Evolutionary conservation across 2,113 vertebrate genomes (phyloP), one percentile per base, ranked within the genome.

Genomic region (Regulus satrapa): DNA sequence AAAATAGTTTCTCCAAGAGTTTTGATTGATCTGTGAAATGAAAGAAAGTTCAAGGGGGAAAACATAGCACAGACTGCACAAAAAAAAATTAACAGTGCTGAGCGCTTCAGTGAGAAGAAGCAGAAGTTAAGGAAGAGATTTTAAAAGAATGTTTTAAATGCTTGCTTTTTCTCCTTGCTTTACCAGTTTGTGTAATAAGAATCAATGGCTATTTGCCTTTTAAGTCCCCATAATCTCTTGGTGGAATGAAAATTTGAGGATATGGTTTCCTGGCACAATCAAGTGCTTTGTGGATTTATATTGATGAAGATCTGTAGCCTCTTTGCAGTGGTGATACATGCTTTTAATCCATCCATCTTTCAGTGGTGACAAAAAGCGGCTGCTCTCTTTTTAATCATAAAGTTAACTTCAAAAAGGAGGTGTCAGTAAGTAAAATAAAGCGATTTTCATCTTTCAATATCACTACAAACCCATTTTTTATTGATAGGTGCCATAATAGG

Each of bases 351-450:
- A 95, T 89, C 63, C 34, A 46, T 92, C 95, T 96, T 94, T 95
- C 91, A 89, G 21, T 9, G 9, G 51, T 90, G 88, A 92, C 89
- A 94, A 91, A 96, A 87, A 46, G 32, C 43, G 45, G 26, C 88
- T 78, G 64, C 49, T 77, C 56, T 31, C 73, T 6, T 46, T 68
- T 87, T 84, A 90, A 84, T 93, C 91, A 85, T 79, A 77, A 95
- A 96, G 82, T 91, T 97, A 91, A 81, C 96, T 97, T 96, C 58
- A 95, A 58, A 95, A 87, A 94, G 32, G 85, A 91, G 49, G 52
- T 84, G 88, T 54, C 54, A 94, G 77, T 49, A 40, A 92, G 77
- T 67, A 63, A 77, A 91, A 89, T 49, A 88, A 85, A 95, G 79
- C n/a, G 54, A 86, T 95, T 91, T 95, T 82, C 71, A 51, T 94